phyloP scores from a whole-genome alignment of 2,888 invertebrate genomes.

The Druceiella hillmani region DNA sequence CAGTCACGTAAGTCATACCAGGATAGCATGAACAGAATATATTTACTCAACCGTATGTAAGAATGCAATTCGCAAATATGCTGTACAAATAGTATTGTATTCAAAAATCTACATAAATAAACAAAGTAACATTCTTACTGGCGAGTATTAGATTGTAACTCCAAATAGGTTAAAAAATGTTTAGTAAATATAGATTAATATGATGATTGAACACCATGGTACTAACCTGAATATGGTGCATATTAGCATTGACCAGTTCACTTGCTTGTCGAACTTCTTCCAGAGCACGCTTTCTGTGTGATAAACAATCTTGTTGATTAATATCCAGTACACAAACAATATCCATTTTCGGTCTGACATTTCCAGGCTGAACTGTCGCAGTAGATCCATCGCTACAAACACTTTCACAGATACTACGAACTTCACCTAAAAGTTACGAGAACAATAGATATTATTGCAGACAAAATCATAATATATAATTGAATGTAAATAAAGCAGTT shows the following conservation, averaged over 20 bases:
- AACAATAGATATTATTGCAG: too few relatives aligned
- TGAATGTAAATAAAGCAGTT: too few relatives aligned
- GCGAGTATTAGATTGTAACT: too few relatives aligned
- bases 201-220: too few relatives aligned
- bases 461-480: too few relatives aligned
- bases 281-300: slow-evolving; percentile 72
- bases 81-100: too few relatives aligned
- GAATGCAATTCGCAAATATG: too few relatives aligned
- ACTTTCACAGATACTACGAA: slow-evolving; percentile 50
- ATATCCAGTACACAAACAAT: slow-evolving; percentile 84
- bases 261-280: slow-evolving; percentile 84
- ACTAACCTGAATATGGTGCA: slow-evolving; percentile 77
- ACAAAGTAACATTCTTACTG: too few relatives aligned
- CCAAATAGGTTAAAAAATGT: slow-evolving; percentile 3
- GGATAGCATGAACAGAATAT: too few relatives aligned
- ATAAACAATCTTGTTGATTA: slow-evolving; percentile 63
- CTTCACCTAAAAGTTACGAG: slow-evolving; percentile 40
- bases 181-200: slow-evolving; percentile 1
- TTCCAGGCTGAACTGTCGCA: slow-evolving; percentile 44
- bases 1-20: too few relatives aligned
- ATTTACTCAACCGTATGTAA: too few relatives aligned
- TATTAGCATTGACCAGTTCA: slow-evolving; percentile 69
- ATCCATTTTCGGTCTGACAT: slow-evolving; percentile 68
- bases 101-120: too few relatives aligned
- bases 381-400: slow-evolving; percentile 51